Percentiles rank a stretch among this genome's conserved stretches.
Evolutionary conservation across 2,113 vertebrate species (phyloP).

Genomic region (Poicephalus meyeri): DNA sequence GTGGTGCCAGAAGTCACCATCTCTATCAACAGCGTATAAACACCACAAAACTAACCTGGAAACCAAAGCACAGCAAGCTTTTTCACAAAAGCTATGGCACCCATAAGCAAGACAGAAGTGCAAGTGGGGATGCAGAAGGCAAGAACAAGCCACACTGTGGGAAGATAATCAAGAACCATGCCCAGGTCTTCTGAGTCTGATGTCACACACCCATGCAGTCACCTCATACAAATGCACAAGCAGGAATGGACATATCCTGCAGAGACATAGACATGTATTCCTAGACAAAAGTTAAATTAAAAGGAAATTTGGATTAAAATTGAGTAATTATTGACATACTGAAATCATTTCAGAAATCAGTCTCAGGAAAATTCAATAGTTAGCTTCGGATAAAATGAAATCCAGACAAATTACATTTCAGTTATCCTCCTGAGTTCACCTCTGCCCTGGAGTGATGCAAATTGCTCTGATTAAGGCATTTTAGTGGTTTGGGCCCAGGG

Average conservation of each 20-base stretch:
- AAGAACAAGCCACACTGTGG: not conserved
- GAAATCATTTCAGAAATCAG: slow-evolving; percentile 13
- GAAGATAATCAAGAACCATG: not conserved
- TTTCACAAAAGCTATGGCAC: not conserved
- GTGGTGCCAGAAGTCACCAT: not conserved
- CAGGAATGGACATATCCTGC: not conserved
- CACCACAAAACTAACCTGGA: not conserved
- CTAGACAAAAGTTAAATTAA: not conserved
- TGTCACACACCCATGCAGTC: not conserved
- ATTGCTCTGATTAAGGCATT: not conserved
- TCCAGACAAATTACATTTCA: not conserved
- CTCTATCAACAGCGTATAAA: not conserved
- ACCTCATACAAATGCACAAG: not conserved
- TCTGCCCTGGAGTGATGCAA: not conserved
- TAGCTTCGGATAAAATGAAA: not conserved
- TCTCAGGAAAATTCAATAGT: not conserved
- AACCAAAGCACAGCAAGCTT: not conserved
- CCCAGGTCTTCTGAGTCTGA: not conserved
- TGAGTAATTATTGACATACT: not conserved
- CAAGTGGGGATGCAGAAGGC: not conserved
- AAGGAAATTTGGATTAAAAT: not conserved
- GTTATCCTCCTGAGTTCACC: not conserved
- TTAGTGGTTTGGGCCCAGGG: not conserved
- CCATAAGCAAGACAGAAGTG: not conserved
- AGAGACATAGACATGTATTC: not conserved